phyloP scores from a whole-genome alignment of 2,113 vertebrate genomes.

The Hypocryptadius cinnamomeus region DNA sequence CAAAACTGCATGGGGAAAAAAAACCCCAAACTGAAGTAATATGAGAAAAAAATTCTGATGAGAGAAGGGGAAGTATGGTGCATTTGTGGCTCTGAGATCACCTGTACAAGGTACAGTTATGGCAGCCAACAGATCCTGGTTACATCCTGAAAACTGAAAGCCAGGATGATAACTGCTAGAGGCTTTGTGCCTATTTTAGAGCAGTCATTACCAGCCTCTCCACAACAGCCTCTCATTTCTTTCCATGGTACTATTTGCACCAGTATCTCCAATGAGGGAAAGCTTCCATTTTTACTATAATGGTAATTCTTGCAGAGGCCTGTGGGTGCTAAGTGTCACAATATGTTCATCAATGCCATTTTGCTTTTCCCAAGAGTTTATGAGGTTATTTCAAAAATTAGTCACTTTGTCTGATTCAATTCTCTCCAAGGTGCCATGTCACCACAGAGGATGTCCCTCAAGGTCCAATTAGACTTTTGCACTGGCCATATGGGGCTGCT shows the following conservation, averaged over 20 bases:
- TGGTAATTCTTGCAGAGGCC: neutral
- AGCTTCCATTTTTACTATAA: neutral
- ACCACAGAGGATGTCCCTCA: neutral
- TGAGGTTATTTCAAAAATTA: neutral
- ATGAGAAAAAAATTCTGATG: neutral
- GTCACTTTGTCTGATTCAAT: neutral
- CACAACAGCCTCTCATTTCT: neutral
- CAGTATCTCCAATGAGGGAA: neutral
- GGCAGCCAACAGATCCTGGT: neutral
- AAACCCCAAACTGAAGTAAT: neutral
- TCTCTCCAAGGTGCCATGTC: neutral
- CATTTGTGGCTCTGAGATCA: neutral
- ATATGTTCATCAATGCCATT: neutral
- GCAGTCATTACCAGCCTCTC: neutral
- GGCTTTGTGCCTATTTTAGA: neutral
- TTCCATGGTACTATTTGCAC: neutral
- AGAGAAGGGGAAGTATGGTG: neutral
- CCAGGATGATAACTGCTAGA: neutral
- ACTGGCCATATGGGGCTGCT: neutral
- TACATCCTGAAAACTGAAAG: neutral
- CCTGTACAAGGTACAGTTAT: neutral
- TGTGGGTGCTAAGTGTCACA: neutral
- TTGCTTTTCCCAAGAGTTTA: neutral
- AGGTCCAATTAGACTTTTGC: neutral
- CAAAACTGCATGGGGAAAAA: neutral